Conservation (phyloP, 2,113 vertebrate genomes). For the Urocynchramus pylzowi region DNA sequence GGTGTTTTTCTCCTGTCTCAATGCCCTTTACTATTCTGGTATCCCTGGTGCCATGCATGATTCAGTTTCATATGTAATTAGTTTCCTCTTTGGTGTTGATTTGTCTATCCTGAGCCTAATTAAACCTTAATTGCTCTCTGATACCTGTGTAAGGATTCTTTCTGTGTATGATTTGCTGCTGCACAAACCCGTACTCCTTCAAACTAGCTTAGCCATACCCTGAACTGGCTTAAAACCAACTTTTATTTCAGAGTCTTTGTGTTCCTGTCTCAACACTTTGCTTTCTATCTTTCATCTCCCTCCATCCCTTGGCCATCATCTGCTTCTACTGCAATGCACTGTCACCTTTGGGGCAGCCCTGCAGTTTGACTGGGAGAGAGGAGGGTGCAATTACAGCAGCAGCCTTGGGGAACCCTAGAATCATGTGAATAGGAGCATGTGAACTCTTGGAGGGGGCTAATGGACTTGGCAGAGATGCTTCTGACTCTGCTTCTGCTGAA, state of each 20-base stretch:
- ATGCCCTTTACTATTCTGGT: not conserved
- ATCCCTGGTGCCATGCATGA: not conserved
- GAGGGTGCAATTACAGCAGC: not conserved
- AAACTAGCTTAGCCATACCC: not conserved
- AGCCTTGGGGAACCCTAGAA: not conserved
- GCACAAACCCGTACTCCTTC: not conserved
- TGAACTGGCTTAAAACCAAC: not conserved
- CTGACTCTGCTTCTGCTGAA: not conserved
- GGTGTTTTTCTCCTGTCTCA: not conserved
- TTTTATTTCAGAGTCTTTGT: not conserved
- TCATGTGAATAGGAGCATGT: not conserved
- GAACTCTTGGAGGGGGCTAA: not conserved
- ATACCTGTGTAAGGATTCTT: not conserved
- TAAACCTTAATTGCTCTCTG: not conserved
- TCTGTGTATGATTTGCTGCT: not conserved
- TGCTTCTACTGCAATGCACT: not conserved
- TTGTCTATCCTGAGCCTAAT: not conserved
- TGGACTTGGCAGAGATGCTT: not conserved
- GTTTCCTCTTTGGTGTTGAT: not conserved
- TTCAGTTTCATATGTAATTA: not conserved
- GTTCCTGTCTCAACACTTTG: not conserved
- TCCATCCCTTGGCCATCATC: not conserved
- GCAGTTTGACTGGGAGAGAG: not conserved
- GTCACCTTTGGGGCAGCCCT: not conserved
- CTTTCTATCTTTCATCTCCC: not conserved